These are phyloP conservation scores for Chiridota heheva DNA, from an alignment of 35 echinoderm and acorn worm species.

Conservation along the genomic window DNA sequence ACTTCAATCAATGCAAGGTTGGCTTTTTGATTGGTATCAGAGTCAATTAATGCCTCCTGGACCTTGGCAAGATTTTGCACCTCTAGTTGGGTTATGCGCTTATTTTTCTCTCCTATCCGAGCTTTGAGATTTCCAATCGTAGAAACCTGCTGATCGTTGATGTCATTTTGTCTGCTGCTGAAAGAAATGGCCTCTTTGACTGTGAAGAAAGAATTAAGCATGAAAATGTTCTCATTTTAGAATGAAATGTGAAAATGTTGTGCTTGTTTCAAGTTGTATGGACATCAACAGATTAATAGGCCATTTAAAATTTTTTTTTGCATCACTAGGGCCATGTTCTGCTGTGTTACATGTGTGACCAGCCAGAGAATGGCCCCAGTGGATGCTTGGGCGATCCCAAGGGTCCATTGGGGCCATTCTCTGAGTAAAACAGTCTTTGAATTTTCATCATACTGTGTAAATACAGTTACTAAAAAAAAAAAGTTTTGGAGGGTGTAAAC, in stretches of 20 bases:
- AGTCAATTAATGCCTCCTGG: neutral
- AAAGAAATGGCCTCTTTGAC: constrained; percentile 26
- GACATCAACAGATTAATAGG: neutral
- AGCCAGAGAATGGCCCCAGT: neutral
- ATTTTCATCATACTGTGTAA: too few species aligned
- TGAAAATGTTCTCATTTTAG: too few species aligned
- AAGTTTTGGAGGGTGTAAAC: too few species aligned
- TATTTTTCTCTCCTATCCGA: constrained; percentile 19
- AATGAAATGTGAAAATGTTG: neutral
- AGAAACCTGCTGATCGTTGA: constrained; percentile 12
- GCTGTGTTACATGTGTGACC: neutral
- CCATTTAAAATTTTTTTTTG: neutral
- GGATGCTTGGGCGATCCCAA: neutral
- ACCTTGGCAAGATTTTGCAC: neutral
- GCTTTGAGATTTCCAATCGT: constrained; percentile 3
- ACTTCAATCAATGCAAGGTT: neutral
- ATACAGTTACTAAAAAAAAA: too few species aligned
- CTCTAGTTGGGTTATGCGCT: constrained; percentile 4
- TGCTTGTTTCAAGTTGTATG: too few species aligned
- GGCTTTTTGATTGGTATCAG: neutral
- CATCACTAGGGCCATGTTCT: neutral
- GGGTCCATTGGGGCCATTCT: too few species aligned
- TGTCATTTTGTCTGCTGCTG: constrained; percentile 13
- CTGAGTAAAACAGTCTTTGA: too few species aligned
- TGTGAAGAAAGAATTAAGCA: neutral